phyloP scores from a whole-genome alignment of 2,888 invertebrate species.

The Drosophila multiciliata region DNA sequence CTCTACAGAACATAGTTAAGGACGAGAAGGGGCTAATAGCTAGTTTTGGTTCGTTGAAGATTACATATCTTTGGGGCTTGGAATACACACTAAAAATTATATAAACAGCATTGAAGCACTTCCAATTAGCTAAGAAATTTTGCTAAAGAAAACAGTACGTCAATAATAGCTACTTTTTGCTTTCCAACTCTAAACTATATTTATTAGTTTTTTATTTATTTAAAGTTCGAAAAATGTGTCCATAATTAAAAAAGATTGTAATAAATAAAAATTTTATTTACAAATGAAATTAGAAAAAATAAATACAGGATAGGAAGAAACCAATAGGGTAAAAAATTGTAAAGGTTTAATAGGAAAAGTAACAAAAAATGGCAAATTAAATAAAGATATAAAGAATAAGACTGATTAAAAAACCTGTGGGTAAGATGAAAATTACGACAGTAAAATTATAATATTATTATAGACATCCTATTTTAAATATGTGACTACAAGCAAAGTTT shows the following conservation, averaged over 20 bases:
- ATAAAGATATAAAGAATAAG: background rate
- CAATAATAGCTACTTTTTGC: background rate
- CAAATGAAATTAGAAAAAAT: background rate
- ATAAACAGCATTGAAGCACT: too few species aligned
- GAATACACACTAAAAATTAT: background rate
- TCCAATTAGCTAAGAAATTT: background rate
- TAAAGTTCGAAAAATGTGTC: background rate
- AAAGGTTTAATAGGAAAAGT: background rate
- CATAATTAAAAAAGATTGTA: background rate
- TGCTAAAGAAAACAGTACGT: background rate
- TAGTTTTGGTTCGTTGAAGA: background rate
- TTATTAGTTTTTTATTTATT: background rate
- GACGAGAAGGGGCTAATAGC: background rate
- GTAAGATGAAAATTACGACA: background rate
- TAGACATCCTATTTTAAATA: background rate
- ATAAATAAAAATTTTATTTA: background rate
- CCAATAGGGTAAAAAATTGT: fast-evolving
- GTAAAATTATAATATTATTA: background rate
- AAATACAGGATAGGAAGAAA: background rate
- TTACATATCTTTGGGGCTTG: background rate
- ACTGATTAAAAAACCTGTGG: background rate
- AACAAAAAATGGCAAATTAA: background rate
- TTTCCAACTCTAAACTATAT: background rate
- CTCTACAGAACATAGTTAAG: background rate
- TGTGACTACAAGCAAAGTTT: background rate